These are phyloP conservation scores for Pelecanoides urinatrix DNA, from an alignment of 2,113 vertebrate species.

Conservation along the genomic window DNA sequence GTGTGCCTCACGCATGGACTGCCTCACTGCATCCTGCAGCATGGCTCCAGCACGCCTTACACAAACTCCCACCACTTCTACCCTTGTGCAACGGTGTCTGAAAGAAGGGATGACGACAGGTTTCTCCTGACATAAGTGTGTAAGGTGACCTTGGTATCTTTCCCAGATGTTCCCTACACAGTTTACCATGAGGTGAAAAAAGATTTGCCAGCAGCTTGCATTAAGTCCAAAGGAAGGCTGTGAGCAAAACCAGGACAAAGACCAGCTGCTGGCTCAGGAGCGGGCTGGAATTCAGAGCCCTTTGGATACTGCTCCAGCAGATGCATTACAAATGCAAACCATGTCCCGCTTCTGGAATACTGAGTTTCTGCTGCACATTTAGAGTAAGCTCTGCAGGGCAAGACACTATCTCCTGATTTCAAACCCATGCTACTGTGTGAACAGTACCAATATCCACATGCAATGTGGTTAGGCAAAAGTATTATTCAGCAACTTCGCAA, in stretches of 20 bases:
- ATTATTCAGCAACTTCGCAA: neutral
- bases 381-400: neutral
- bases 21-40: neutral
- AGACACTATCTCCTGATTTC: neutral
- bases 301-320: neutral
- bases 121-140: rapidly evolving
- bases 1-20: rapidly evolving
- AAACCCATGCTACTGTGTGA: neutral
- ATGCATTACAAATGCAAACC: neutral
- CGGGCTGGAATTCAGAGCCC: neutral
- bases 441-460: neutral
- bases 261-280: neutral
- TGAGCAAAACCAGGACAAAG: neutral
- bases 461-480: neutral
- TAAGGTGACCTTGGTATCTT: neutral
- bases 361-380: neutral
- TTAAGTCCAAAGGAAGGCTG: neutral
- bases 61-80: neutral
- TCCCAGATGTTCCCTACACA: neutral
- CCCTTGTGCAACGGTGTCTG: neutral
- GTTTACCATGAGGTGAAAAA: neutral
- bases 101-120: neutral
- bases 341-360: neutral
- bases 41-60: neutral
- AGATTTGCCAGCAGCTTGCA: neutral